Evolutionary conservation across 2,113 vertebrate species (phyloP).

Genomic region (Chloebia gouldiae): DNA sequence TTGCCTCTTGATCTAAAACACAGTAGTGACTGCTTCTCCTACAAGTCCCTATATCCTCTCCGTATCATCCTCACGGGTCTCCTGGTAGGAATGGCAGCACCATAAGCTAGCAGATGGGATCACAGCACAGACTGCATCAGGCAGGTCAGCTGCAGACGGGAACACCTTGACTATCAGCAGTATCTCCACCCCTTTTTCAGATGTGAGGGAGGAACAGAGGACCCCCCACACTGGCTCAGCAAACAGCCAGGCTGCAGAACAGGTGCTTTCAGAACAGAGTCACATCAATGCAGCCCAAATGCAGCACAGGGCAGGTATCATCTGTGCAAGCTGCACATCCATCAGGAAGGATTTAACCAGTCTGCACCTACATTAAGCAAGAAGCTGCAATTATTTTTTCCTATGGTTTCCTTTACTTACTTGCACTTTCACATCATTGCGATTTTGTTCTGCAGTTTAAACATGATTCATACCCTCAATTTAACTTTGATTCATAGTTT

Average conservation of each 20-base stretch:
- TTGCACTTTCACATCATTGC: neutral
- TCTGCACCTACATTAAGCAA: neutral
- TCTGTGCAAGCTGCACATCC: neutral
- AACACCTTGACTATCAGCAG: neutral
- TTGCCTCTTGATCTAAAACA: neutral
- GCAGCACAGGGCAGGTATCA: neutral
- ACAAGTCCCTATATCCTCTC: neutral
- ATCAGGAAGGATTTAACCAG: neutral
- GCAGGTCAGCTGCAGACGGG: neutral
- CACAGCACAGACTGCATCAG: neutral
- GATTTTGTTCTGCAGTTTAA: constrained; percentile 32
- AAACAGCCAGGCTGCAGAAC: neutral
- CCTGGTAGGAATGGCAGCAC: neutral
- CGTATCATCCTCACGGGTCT: neutral
- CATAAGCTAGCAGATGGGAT: neutral
- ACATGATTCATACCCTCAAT: constrained; percentile 18
- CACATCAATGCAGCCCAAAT: neutral
- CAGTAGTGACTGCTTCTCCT: neutral
- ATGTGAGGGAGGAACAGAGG: neutral
- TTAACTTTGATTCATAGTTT: constrained; percentile 53
- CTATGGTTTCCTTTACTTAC: neutral
- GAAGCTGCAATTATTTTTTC: neutral
- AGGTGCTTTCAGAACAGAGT: neutral
- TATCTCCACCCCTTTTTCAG: neutral
- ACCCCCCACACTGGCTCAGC: rapidly evolving